phyloP scores from a whole-genome alignment of 2,113 vertebrate genomes.

The Melospiza melodia region DNA sequence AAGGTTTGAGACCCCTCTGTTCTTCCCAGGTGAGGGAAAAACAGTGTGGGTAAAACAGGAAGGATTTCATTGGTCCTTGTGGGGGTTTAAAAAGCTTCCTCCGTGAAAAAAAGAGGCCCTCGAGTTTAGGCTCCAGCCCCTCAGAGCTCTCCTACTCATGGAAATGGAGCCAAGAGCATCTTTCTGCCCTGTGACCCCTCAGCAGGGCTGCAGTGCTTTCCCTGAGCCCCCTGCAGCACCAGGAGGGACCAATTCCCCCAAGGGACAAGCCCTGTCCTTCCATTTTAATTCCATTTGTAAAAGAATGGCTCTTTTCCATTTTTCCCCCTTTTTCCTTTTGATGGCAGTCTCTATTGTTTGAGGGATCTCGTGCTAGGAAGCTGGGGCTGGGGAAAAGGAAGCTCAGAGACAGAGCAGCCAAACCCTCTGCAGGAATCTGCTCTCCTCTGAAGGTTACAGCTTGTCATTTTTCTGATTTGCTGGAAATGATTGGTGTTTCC shows the following conservation, averaged over 20 bases:
- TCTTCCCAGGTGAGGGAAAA: not conserved
- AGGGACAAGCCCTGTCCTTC: not conserved
- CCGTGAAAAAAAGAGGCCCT: not conserved
- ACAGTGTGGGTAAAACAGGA: not conserved
- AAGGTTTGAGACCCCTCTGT: not conserved
- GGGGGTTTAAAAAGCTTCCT: not conserved
- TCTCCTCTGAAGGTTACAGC: conserved; percentile 55
- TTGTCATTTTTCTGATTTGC: conserved; percentile 61
- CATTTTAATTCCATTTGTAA: not conserved
- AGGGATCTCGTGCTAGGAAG: conserved; percentile 42
- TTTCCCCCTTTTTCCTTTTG: not conserved
- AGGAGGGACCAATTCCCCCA: not conserved
- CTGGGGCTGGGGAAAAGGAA: conserved; percentile 46
- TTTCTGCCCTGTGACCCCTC: not conserved
- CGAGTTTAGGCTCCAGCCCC: not conserved
- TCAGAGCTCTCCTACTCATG: rapidly evolving
- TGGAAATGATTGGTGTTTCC: conserved; percentile 68
- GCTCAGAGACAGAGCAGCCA: conserved; percentile 46
- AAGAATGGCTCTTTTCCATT: not conserved
- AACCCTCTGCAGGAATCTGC: conserved; percentile 59
- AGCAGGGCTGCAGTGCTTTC: rapidly evolving
- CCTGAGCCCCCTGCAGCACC: not conserved
- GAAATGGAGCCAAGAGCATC: not conserved
- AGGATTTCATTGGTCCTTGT: not conserved
- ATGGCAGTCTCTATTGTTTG: conserved; percentile 52